A percentile compares a stretch with the other conserved stretches of the same genome.
phyloP scores from a whole-genome alignment of 2,113 vertebrate species.

The Sinocyclocheilus anophthalmus region DNA sequence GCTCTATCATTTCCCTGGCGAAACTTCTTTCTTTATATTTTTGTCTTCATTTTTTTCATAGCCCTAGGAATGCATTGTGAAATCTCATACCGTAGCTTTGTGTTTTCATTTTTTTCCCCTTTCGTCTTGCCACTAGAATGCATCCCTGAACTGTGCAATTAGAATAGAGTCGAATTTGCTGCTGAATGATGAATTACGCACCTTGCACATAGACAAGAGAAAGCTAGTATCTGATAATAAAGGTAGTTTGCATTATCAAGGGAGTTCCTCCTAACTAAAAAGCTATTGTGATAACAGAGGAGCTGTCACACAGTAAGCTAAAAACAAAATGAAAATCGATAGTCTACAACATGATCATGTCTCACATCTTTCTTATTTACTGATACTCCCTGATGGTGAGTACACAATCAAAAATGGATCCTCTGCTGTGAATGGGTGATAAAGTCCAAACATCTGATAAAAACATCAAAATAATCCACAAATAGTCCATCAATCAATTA shows the following conservation, averaged over 20 bases:
- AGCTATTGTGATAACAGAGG: conserved; percentile 1
- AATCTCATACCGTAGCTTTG: neutral
- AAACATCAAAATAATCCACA: neutral
- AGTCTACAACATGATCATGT: neutral
- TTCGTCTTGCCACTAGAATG: neutral
- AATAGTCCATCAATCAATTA: too few relatives aligned
- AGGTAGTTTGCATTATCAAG: neutral
- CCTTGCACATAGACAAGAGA: neutral
- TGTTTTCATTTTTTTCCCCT: neutral
- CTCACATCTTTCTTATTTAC: neutral
- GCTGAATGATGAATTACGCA: neutral
- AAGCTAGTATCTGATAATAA: neutral
- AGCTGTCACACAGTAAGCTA: neutral
- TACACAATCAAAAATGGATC: neutral
- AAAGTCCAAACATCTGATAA: neutral
- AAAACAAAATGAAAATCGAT: conserved; percentile 25
- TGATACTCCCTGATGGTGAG: neutral
- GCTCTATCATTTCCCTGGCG: conserved; percentile 2
- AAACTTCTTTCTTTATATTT: conserved; percentile 35
- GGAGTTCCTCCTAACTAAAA: conserved; percentile 8
- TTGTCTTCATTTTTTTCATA: conserved; percentile 23
- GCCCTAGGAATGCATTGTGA: neutral
- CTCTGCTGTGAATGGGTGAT: neutral
- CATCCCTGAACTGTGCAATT: neutral
- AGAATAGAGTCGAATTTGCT: neutral